Conservation (phyloP, 2,113 vertebrate genomes). For the Naja naja region DNA sequence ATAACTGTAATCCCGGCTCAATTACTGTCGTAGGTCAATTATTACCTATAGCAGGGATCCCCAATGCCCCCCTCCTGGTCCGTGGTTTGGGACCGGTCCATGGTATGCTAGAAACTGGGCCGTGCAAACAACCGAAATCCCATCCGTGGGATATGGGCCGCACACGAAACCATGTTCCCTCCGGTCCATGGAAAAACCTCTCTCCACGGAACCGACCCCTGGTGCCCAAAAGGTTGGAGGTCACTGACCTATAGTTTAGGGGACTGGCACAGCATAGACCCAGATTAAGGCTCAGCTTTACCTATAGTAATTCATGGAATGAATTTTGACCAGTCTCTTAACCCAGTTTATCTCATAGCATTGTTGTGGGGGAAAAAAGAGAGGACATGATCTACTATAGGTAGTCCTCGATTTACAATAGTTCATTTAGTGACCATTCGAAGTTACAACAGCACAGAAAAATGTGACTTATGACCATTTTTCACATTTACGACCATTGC, state of each 20-base stretch:
- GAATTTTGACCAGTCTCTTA: background rate
- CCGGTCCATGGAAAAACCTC: too few species aligned
- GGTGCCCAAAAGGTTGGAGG: too few species aligned
- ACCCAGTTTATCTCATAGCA: background rate
- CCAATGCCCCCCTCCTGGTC: too few species aligned
- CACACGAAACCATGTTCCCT: too few species aligned
- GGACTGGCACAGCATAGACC: background rate
- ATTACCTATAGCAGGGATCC: too few species aligned
- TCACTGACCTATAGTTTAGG: background rate
- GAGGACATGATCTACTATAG: background rate
- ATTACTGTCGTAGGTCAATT: too few species aligned
- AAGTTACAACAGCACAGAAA: background rate
- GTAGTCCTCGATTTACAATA: background rate
- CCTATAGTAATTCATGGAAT: background rate
- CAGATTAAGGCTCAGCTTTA: background rate
- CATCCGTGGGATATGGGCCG: too few species aligned
- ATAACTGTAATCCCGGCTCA: too few species aligned
- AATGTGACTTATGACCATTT: background rate
- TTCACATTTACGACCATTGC: background rate
- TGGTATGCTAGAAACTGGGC: too few species aligned
- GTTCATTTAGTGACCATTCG: background rate
- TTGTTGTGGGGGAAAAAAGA: background rate
- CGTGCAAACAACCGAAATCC: too few species aligned
- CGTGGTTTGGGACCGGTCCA: too few species aligned
- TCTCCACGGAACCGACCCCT: too few species aligned